Percentiles rank a stretch among this genome's conserved stretches.
Evolutionary conservation across 2,113 vertebrate genomes (phyloP).

Genomic region (Reinhardtius hippoglossoides): DNA sequence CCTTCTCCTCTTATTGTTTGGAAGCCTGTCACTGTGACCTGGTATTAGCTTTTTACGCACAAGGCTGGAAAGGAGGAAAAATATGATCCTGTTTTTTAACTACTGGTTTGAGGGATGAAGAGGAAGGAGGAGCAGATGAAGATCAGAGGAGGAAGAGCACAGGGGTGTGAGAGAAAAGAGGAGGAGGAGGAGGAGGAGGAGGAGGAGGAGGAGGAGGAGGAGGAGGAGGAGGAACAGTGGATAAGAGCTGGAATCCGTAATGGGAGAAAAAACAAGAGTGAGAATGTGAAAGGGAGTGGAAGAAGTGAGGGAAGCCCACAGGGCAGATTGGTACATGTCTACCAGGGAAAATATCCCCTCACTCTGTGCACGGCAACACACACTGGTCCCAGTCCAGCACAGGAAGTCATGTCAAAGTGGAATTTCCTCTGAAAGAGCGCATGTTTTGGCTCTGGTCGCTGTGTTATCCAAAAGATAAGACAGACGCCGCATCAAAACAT

Average conservation of each 20-base stretch:
- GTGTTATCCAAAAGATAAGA: slow-evolving; percentile 3
- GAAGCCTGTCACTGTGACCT: slow-evolving; percentile 4
- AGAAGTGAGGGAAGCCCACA: slow-evolving; percentile 18
- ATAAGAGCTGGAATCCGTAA: slow-evolving; percentile 5
- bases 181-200: slow-evolving; percentile 11
- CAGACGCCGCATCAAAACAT: background rate
- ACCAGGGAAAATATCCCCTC: background rate
- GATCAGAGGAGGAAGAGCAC: background rate
- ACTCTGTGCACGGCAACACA: background rate
- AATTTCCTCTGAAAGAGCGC: slow-evolving; percentile 62
- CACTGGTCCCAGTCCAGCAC: slow-evolving; percentile 27
- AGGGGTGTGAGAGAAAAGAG: background rate
- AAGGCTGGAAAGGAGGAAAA: background rate
- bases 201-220: background rate
- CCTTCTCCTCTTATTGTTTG: background rate
- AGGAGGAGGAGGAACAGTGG: slow-evolving; percentile 1
- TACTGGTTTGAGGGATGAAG: background rate
- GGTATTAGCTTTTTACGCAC: slow-evolving; percentile 17
- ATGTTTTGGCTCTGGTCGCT: slow-evolving; percentile 29
- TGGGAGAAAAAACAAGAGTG: background rate
- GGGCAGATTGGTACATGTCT: slow-evolving; percentile 26
- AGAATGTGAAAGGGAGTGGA: slow-evolving; percentile 10
- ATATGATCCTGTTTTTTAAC: too few species aligned
- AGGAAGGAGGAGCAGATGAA: background rate
- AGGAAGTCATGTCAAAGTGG: slow-evolving; percentile 63